phyloP scores from a whole-genome alignment of 2,888 invertebrate species.

The Onthophagus sagittarius region DNA sequence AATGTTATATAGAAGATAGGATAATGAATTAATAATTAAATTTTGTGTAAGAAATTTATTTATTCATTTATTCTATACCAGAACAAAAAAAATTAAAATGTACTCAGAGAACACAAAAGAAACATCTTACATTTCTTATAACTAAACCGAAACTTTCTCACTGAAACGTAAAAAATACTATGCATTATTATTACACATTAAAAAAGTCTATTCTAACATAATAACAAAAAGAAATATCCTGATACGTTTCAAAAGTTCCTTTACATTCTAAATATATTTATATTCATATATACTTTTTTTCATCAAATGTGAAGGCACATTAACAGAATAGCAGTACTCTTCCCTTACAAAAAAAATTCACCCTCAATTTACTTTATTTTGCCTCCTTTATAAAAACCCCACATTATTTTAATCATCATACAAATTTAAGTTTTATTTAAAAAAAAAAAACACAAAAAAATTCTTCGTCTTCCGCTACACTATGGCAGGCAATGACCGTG shows the following conservation, averaged over 20 bases:
- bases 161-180: constrained; percentile 23
- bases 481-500: constrained; percentile 37
- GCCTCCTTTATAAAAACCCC: constrained; percentile 18
- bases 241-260: neutral
- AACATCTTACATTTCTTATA: constrained; percentile 26
- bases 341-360: neutral
- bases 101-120: constrained; percentile 22
- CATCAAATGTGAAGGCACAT: constrained; percentile 29
- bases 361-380: neutral
- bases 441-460: too few species aligned
- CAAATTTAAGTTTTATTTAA: constrained; percentile 18
- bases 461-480: constrained; percentile 10
- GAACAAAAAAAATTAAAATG: constrained; percentile 7
- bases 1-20: too few species aligned
- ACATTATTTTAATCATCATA: constrained; percentile 19
- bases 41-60: constrained; percentile 7
- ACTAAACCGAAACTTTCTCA: constrained; percentile 27
- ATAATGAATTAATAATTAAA: too few species aligned
- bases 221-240: constrained; percentile 18
- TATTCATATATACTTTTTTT: constrained; percentile 12
- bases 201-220: constrained; percentile 26
- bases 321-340: constrained; percentile 28
- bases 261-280: neutral
- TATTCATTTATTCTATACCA: constrained; percentile 11
- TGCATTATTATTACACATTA: constrained; percentile 27